phyloP scores from a whole-genome alignment of 2,113 vertebrate genomes.

The Xiphophorus maculatus region DNA sequence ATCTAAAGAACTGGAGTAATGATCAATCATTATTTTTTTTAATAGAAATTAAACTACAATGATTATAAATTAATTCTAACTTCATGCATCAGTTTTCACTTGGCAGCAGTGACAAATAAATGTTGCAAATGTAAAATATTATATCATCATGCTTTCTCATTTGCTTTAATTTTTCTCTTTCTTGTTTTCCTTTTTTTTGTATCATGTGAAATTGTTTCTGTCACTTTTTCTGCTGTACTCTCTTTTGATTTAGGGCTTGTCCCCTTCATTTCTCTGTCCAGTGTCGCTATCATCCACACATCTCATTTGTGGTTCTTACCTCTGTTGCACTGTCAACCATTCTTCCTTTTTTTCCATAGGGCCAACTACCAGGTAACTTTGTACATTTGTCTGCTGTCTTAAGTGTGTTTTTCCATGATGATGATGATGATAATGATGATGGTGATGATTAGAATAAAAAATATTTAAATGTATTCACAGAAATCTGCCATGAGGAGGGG shows the following conservation, averaged over 20 bases:
- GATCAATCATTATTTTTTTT: neutral
- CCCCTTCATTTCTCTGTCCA: conserved; percentile 38
- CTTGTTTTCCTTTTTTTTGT: conserved; percentile 7
- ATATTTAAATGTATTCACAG: conserved; percentile 15
- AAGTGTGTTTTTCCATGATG: conserved; percentile 44
- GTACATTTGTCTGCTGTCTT: conserved; percentile 60
- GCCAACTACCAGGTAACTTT: conserved; percentile 73
- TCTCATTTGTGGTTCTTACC: conserved; percentile 18
- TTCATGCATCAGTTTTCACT: conserved; percentile 41
- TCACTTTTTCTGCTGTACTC: neutral
- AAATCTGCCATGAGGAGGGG: conserved; percentile 53
- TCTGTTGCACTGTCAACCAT: conserved; percentile 41
- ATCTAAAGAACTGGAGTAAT: neutral
- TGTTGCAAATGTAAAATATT: conserved; percentile 30
- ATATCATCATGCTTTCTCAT: conserved; percentile 42
- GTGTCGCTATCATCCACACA: conserved; percentile 7
- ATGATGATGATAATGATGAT: conserved; percentile 38
- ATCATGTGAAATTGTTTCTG: neutral
- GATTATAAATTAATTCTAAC: neutral
- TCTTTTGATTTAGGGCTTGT: conserved; percentile 32
- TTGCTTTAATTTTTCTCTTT: conserved; percentile 4
- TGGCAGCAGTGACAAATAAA: conserved; percentile 51
- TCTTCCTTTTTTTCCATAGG: conserved; percentile 67
- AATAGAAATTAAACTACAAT: neutral
- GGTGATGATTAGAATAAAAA: conserved; percentile 32